phyloP scores from a whole-genome alignment of 35 echinoderm and acorn worm species.

The Patiria miniata region DNA sequence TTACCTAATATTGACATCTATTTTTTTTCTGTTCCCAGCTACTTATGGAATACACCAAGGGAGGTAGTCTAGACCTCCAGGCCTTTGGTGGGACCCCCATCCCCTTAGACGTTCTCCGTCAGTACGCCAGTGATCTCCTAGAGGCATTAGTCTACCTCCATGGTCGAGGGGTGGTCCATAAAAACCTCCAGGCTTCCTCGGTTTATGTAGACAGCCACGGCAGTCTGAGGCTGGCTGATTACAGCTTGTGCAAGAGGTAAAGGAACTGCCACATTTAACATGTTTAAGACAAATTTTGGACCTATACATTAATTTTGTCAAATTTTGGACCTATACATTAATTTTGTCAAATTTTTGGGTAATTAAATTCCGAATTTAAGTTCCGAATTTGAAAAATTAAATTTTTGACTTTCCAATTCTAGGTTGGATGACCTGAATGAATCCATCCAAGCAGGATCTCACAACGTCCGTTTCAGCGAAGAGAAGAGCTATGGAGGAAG shows the following conservation, averaged over 20 bases:
- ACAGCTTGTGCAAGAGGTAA: conserved; percentile 91
- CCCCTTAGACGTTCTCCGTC: conserved; percentile 65
- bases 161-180: conserved; percentile 87
- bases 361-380: not conserved
- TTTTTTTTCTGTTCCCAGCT: conserved; percentile 7
- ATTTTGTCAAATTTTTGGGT: not conserved
- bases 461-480: conserved; percentile 87
- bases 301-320: too few species aligned
- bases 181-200: conserved; percentile 78
- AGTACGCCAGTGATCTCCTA: conserved; percentile 83
- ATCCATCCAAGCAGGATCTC: conserved; percentile 62
- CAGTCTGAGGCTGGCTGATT: conserved; percentile 72
- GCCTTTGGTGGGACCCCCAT: conserved; percentile 34
- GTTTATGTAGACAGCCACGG: conserved; percentile 80
- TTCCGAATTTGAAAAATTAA: too few species aligned
- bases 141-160: conserved; percentile 81
- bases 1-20: too few species aligned
- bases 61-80: conserved; percentile 63
- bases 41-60: conserved; percentile 87
- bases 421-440: conserved; percentile 90
- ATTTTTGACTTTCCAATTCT: not conserved
- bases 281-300: too few species aligned
- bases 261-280: too few species aligned
- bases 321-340: too few species aligned
- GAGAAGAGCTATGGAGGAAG: conserved; percentile 85